Base-by-base conservation (phyloP, 2,797 vertebrate species). In the Xerus rutilus region DNA sequence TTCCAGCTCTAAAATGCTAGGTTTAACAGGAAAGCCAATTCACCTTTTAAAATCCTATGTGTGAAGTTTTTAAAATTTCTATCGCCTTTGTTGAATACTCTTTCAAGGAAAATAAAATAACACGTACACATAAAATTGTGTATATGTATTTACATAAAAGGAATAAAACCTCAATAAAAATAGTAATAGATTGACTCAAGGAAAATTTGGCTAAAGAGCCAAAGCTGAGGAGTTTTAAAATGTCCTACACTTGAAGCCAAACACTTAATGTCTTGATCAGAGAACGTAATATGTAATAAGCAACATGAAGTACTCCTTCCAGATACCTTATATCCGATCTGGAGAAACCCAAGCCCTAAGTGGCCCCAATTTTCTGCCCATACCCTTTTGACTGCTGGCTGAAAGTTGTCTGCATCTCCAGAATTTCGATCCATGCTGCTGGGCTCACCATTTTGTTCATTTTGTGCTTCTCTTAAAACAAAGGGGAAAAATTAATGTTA, bases 371-470 rank as follows among this genome's bases (percentile, higher is more conserved):
- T 52, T 86, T 73, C 74, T 73, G 52, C 32, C 43, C 86, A 92
- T 98, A 99, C 99, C 99, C 99, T 99, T 98, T 99, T 99, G 84
- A 99, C 87, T 94, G 99, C 99, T 83, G 99, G 99, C 94, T 99
- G 99, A 98, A 99, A 99, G 98, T 99, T 98, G 98, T 99, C 99
- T 5, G 99, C 99, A 98, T 99, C 99, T 97, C 99, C 99, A 2
- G 99, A 99, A 98, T 99, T 99, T 97, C 99, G 99, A 96, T 99
- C 99, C 57, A 99, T 98, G 97, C 99, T 99, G 98, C 99, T 99
- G 12, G 99, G 99, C 98, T 99, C 99, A 98, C 99, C 99, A 82
- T 98, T 98, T 98, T 99, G 99, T 98, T 99, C 99, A 97, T 98
- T 99, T 95, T 99, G 98, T 96, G 99, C 97, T 96, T 99, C 99